Evolutionary conservation across 2,113 vertebrate species (phyloP), one percentile per base, ranked within the genome.

Genomic region (Thalassarche chlororhynchos): DNA sequence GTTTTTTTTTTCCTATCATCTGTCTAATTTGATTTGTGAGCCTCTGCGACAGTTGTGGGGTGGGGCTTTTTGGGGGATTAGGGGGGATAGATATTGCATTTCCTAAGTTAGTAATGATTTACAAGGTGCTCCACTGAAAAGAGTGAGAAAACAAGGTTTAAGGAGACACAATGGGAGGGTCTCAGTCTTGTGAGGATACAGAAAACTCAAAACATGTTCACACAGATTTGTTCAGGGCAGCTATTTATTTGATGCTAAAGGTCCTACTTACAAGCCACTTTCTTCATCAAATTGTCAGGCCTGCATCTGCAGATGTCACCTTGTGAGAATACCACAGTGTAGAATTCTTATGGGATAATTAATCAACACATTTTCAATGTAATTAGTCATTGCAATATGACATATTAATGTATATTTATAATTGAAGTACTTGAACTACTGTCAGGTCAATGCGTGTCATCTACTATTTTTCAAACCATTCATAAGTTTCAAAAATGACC

Each of bases 361-460:
- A 95, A 89, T 94, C 87, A 95, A 70, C 42, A 89, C 8, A 71
- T 95, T 93, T 89, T 89, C 58, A 80, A 28, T 62, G 55, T 76
- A 95, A 96, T 97, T 96, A 96, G 64, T 74, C 80, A 87, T 44
- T 80, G 26, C 40, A 78, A 85, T 87, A 71, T 93, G 83, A 95
- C 80, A 94, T 95, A 92, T 93, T 81, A 94, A 78, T 92, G 66
- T 95, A 84, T 85, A 94, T 79, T 95, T 96, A 87, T 95, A 96
- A 95, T 64, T 94, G 57, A 97, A 91, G 75, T 58, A 95, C 76
- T 93, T 94, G 76, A 94, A 95, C 88, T 71, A 91, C 79, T 94
- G 66, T 89, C 69, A 95, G 90, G 75, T 91, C 95, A 94, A 46
- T 84, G 61, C 5, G 6, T 87, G 76, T 55, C 76, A 75, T 58